These are phyloP conservation scores for Anas platyrhynchos DNA, from an alignment of 2,113 vertebrate genomes.

Conservation along the genomic window DNA sequence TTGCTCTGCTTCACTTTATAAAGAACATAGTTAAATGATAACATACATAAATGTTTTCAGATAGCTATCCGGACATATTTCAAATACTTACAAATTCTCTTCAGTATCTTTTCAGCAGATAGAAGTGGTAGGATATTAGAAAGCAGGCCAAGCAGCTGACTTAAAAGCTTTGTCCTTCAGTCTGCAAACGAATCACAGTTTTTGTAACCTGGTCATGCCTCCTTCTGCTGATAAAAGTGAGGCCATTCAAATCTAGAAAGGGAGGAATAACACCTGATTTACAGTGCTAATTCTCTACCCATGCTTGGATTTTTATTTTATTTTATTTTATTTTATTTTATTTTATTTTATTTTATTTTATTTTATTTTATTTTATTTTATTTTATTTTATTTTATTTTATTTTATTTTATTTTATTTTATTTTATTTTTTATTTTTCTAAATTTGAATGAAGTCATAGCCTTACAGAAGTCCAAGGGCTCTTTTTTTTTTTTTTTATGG, in stretches of 20 bases:
- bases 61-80: neutral
- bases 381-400: too few species aligned
- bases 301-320: neutral
- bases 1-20: neutral
- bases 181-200: neutral
- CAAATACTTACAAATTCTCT: neutral
- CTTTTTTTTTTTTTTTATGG: neutral
- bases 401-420: neutral
- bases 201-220: neutral
- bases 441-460: neutral
- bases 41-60: neutral
- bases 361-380: too few species aligned
- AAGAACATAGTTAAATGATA: neutral
- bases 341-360: neutral
- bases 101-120: neutral
- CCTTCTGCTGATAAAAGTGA: neutral
- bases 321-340: neutral
- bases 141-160: neutral
- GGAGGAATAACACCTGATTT: neutral
- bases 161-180: neutral
- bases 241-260: neutral
- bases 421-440: neutral
- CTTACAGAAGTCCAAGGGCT: neutral
- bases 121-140: neutral
- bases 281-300: neutral